phyloP scores from a whole-genome alignment of 2,113 vertebrate genomes.

The Phaethon lepturus region DNA sequence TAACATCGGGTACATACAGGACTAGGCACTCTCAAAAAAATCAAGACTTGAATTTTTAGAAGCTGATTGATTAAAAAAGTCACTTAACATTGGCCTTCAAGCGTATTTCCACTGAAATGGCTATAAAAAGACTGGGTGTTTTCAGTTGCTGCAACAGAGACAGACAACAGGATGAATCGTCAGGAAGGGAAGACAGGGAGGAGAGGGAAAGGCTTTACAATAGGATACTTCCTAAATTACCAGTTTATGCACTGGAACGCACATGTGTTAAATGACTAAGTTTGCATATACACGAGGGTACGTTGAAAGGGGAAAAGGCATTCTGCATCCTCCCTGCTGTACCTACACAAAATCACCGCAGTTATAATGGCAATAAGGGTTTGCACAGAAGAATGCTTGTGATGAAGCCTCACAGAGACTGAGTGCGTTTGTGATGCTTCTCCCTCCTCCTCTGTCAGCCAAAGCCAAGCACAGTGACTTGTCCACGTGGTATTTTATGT shows the following conservation, averaged over 20 bases:
- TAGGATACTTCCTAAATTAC: background rate
- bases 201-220: background rate
- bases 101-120: background rate
- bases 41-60: background rate
- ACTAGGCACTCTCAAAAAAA: background rate
- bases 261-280: background rate
- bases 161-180: background rate
- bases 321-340: background rate
- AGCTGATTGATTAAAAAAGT: background rate
- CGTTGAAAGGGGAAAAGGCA: background rate
- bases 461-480: background rate
- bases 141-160: background rate
- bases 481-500: background rate
- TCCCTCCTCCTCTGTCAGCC: background rate
- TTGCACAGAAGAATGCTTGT: background rate
- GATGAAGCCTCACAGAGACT: background rate
- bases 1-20: accelerated
- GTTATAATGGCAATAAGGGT: background rate
- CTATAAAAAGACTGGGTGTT: background rate
- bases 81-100: background rate
- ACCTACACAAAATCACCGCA: background rate
- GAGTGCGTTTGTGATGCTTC: background rate
- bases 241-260: background rate
- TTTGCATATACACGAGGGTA: background rate
- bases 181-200: background rate